Base-by-base conservation (phyloP, 2,888 invertebrate species). In the Helleia helle region DNA sequence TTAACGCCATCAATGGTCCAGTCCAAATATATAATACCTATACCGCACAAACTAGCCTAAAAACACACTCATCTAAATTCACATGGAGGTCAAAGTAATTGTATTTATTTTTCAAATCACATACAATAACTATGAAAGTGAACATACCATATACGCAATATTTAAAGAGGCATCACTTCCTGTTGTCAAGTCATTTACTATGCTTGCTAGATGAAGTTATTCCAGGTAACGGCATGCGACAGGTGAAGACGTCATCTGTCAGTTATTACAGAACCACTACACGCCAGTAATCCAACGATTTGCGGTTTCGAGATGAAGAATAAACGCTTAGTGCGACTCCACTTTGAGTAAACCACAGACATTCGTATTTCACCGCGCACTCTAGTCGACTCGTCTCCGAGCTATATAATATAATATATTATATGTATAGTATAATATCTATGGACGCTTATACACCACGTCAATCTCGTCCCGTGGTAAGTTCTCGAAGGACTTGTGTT, bases 281-380 rank as follows among this genome's bases (percentile, higher is more conserved):
- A 59, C 51, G 48, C 47, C 50, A 59, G 56, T 59, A 60, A 60
- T 65, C 63, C 58, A 47, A 55, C 69, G 61, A 64, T 74, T 77
- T 79, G 80, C 64, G 77, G 81, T 79, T 62, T 52, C n/a, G 52
- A 56, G 56, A 58, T 61, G 55, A 57, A 62, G 60, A 58, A 59
- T 58, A 62, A 60, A 66, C 59, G 61, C 56, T 71, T 69, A 62
- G 67, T 61, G 39, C 56, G 59, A 69, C 73, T 74, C 75, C 76
- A 74, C 71, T 74, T 73, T 67, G 60, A 62, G 57, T 49, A 55
- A 69, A 76, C 74, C 74, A 58, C 80, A 75, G 56, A 52, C 65
- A 62, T 64, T 70, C 68, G 57, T 55, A 51, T 52, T 44, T 49
- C 34, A 17, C 18, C 17, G 18, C 30, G 15, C 30, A 5, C 15